These are phyloP conservation scores for Cyanistes caeruleus DNA, from an alignment of 2,113 vertebrate species.

Conservation along the genomic window DNA sequence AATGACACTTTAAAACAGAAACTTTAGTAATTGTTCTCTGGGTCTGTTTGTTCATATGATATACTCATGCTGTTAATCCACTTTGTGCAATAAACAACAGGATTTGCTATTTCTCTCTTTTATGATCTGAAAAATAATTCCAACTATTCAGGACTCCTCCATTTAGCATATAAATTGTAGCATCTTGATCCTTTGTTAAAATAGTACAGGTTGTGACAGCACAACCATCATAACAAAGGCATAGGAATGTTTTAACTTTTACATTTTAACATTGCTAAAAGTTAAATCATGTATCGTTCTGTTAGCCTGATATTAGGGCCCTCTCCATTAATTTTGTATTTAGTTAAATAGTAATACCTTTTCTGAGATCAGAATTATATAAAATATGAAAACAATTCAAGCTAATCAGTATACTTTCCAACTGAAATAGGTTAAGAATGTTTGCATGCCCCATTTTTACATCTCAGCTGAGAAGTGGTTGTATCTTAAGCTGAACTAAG, in stretches of 20 bases:
- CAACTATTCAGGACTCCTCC: background rate
- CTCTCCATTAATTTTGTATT: background rate
- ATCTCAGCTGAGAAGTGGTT: background rate
- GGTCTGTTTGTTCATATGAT: background rate
- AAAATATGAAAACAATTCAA: background rate
- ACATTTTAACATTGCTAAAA: background rate
- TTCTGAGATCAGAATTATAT: background rate
- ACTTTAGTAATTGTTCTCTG: background rate
- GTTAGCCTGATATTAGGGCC: background rate
- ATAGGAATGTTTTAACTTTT: background rate
- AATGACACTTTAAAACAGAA: background rate
- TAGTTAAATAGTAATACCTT: background rate
- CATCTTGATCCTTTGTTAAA: background rate
- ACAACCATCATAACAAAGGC: background rate
- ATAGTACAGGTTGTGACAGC: background rate
- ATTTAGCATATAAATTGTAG: background rate
- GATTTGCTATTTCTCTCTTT: background rate
- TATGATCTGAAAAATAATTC: background rate
- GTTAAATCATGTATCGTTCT: background rate
- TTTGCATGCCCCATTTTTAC: background rate
- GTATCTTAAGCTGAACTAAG: background rate
- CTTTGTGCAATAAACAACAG: background rate
- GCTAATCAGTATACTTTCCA: background rate
- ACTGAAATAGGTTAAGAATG: background rate
- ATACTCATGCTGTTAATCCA: background rate